Conservation (phyloP, 2,797 vertebrate species). For the Lepidocolaptes lacrymiger region DNA sequence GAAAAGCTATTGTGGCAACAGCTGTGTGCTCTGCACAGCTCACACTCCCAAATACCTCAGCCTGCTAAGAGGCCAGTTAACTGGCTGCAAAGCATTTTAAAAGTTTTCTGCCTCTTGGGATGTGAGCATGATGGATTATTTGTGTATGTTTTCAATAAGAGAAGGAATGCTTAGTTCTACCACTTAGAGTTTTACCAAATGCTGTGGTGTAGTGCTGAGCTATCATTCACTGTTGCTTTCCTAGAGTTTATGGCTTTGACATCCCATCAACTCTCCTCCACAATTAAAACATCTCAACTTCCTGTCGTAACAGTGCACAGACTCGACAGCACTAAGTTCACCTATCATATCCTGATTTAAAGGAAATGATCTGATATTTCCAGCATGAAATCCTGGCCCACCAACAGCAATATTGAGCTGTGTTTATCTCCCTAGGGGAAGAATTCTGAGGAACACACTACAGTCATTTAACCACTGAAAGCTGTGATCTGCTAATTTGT, state of each 20-base stretch:
- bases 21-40: slow-evolving; percentile 75
- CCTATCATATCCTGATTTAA: slow-evolving; percentile 61
- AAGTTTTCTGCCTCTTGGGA: slow-evolving; percentile 49
- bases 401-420: not conserved
- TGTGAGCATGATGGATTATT: slow-evolving; percentile 5
- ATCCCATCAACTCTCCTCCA: slow-evolving; percentile 8
- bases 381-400: slow-evolving; percentile 47
- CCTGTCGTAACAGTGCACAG: not conserved
- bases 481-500: not conserved
- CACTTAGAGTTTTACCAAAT: not conserved
- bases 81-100: slow-evolving; percentile 11
- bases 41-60: slow-evolving; percentile 71
- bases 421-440: not conserved
- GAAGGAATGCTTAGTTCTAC: slow-evolving; percentile 24
- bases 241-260: not conserved
- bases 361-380: slow-evolving; percentile 54
- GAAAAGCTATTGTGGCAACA: slow-evolving; percentile 76
- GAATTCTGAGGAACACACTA: not conserved
- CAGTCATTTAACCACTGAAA: not conserved
- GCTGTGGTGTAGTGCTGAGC: not conserved
- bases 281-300: slow-evolving; percentile 33
- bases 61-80: slow-evolving; percentile 28
- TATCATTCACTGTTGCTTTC: not conserved
- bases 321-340: not conserved
- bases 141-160: slow-evolving; percentile 41